Conservation (phyloP, 2,113 vertebrate species). For the Opisthocomus hoazin region DNA sequence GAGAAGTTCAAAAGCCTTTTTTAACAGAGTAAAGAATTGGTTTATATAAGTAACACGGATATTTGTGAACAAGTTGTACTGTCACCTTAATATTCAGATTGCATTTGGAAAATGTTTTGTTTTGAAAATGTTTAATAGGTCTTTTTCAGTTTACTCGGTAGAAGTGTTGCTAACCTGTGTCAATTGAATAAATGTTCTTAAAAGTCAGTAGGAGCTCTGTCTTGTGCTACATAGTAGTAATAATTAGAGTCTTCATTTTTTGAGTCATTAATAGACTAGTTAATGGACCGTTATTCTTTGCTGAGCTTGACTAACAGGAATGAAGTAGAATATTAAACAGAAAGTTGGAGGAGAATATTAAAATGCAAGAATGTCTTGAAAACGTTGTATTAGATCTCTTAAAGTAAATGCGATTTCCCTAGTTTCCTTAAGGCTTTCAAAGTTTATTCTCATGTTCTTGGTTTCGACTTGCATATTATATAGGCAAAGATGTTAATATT, state of each 20-base stretch:
- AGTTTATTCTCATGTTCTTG: background rate
- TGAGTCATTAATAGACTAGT: background rate
- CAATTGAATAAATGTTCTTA: background rate
- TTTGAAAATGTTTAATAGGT: background rate
- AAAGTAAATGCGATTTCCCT: background rate
- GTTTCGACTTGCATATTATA: background rate
- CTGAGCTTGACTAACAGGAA: background rate
- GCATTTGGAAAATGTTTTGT: background rate
- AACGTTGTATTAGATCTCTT: background rate
- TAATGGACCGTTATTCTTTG: background rate
- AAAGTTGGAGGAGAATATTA: background rate
- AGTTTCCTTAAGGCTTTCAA: background rate
- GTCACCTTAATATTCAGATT: background rate
- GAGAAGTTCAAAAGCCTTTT: background rate
- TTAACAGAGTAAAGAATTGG: background rate
- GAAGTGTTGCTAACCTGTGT: background rate
- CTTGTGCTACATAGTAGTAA: background rate
- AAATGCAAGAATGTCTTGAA: background rate
- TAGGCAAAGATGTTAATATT: background rate
- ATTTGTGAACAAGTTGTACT: background rate
- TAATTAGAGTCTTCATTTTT: background rate
- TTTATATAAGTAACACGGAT: background rate
- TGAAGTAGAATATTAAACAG: background rate
- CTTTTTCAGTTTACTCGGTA: background rate
- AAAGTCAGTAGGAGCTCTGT: background rate